Evolutionary conservation across 2,797 vertebrate genomes (phyloP).

Genomic region (Garrulus glandarius): DNA sequence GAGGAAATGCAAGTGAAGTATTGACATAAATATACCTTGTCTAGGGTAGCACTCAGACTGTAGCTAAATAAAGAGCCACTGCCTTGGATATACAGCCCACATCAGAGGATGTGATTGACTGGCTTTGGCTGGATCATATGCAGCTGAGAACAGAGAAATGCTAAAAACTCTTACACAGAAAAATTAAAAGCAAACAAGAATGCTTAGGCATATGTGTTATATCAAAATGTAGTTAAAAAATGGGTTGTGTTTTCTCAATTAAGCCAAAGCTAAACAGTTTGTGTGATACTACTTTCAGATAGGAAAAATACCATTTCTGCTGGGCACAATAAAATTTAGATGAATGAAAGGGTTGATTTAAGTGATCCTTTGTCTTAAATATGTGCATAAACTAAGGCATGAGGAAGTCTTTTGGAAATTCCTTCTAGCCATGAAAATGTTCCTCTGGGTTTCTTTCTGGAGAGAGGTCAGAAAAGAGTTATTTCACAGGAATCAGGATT

Average conservation of each 20-base stretch:
- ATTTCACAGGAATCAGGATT: not conserved
- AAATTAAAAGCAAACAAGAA: not conserved
- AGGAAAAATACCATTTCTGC: not conserved
- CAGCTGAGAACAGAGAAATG: not conserved
- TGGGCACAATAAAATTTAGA: not conserved
- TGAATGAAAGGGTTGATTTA: not conserved
- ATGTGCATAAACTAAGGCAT: not conserved
- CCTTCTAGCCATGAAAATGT: not conserved
- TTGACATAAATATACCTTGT: not conserved
- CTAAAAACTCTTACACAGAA: not conserved
- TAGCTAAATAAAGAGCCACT: not conserved
- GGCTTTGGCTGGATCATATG: not conserved
- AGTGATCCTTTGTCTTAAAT: not conserved
- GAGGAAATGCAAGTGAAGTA: not conserved
- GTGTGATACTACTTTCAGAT: not conserved
- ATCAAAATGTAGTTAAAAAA: not conserved
- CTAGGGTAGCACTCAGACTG: not conserved
- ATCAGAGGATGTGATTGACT: not conserved
- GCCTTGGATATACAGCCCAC: not conserved
- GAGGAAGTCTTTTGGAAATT: not conserved
- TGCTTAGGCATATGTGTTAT: not conserved
- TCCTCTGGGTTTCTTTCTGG: slow-evolving; percentile 10
- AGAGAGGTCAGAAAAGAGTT: slow-evolving; percentile 10
- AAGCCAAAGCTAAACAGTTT: not conserved
- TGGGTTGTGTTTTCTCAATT: not conserved